These are phyloP conservation scores for Ceryle rudis DNA, from an alignment of 2,797 vertebrate genomes.

Conservation along the genomic window DNA sequence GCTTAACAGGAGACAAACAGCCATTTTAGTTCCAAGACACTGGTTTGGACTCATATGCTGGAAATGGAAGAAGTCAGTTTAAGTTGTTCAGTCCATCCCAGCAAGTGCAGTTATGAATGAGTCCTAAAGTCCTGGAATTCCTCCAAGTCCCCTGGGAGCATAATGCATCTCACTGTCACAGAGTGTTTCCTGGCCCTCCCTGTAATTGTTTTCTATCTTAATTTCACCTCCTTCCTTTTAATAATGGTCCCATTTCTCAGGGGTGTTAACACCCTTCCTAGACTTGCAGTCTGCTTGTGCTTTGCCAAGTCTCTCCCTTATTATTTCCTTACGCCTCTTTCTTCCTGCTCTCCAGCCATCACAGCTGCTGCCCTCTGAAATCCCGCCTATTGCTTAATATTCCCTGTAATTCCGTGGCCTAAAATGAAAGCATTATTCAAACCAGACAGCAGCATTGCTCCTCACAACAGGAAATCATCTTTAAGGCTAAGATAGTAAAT, in stretches of 20 bases:
- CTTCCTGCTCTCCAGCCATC: conserved; percentile 5
- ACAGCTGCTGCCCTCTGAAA: conserved; percentile 32
- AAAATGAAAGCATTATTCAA: not conserved
- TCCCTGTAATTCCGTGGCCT: not conserved
- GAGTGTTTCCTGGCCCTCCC: conserved; percentile 8
- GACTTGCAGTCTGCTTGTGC: not conserved
- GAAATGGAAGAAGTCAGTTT: not conserved
- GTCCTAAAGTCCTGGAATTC: not conserved
- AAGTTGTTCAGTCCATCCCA: not conserved
- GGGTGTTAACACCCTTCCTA: not conserved
- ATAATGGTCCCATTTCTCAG: not conserved
- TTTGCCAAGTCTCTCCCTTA: conserved; percentile 19
- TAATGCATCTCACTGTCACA: not conserved
- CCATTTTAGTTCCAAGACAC: not conserved
- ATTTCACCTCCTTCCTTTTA: conserved; percentile 13
- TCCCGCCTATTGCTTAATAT: not conserved
- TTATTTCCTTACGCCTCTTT: conserved; percentile 14
- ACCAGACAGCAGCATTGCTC: not conserved
- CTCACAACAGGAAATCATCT: not conserved
- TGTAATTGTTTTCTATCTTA: conserved; percentile 31
- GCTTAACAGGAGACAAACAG: not conserved
- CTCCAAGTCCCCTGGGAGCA: not conserved
- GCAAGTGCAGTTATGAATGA: not conserved
- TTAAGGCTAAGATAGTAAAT: not conserved
- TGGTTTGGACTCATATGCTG: accelerated